These are phyloP conservation scores for Melanotaenia pygmaea DNA, from an alignment of 2,797 vertebrate species.

Conservation along the genomic window DNA sequence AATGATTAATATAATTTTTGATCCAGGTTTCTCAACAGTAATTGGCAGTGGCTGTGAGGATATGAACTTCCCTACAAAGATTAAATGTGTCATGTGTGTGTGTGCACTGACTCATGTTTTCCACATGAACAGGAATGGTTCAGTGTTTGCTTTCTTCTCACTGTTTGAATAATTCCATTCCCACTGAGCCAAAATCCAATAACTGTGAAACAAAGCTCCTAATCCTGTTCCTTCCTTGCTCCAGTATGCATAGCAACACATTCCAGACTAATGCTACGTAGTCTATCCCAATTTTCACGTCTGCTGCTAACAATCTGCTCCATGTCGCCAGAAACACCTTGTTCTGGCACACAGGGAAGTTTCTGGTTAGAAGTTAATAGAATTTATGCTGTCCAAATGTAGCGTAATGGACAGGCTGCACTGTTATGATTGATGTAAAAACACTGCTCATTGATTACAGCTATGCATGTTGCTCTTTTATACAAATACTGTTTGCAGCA, in stretches of 20 bases:
- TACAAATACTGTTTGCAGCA: not conserved
- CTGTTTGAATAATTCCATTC: conserved; percentile 62
- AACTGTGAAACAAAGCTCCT: conserved; percentile 68
- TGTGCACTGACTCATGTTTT: conserved; percentile 46
- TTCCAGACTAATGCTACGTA: conserved; percentile 31
- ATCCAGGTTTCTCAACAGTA: conserved; percentile 11
- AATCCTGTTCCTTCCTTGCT: conserved; percentile 56
- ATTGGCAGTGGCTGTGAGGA: conserved; percentile 22
- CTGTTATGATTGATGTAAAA: not conserved
- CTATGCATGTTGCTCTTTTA: not conserved
- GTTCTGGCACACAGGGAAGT: conserved; percentile 20
- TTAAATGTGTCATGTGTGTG: conserved; percentile 32
- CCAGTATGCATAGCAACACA: conserved; percentile 50
- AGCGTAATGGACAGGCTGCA: not conserved
- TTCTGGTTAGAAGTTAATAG: conserved; percentile 31
- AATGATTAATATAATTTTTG: conserved; percentile 22
- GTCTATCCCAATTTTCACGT: conserved; percentile 29
- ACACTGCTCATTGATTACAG: not conserved
- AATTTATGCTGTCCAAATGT: not conserved
- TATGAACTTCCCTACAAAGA: conserved; percentile 6
- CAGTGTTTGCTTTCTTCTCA: conserved; percentile 46
- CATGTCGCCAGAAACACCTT: conserved; percentile 19
- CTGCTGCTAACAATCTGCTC: conserved; percentile 17
- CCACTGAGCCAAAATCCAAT: conserved; percentile 67
- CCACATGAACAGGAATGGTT: conserved; percentile 42